Percentiles rank a stretch among this genome's conserved stretches.
Evolutionary conservation across 2,888 invertebrate genomes (phyloP).

Genomic region (Alitta virens): DNA sequence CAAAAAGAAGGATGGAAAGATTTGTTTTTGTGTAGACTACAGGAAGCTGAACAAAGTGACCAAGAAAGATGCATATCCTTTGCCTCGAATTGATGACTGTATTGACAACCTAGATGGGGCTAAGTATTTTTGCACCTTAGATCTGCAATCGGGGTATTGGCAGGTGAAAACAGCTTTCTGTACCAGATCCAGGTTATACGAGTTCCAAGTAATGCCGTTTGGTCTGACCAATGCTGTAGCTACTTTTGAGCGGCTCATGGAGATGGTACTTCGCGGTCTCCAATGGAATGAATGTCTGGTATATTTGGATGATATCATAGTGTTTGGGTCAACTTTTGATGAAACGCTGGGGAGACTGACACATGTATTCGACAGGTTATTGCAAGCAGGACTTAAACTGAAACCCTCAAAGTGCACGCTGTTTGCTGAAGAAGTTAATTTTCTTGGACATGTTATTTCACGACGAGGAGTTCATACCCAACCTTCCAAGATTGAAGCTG

Average conservation of each 20-base stretch:
- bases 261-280: not conserved
- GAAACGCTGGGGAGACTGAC: slow-evolving; percentile 8
- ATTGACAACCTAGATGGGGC: slow-evolving; percentile 2
- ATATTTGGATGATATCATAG: slow-evolving; percentile 23
- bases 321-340: not conserved
- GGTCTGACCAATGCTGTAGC: slow-evolving; percentile 19
- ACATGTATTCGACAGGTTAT: slow-evolving; percentile 13
- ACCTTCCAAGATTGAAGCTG: not conserved
- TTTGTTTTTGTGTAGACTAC: slow-evolving; percentile 1
- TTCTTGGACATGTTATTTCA: not conserved
- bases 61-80: not conserved
- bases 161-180: slow-evolving; percentile 23
- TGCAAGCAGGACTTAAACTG: not conserved
- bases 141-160: slow-evolving; percentile 20
- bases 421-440: not conserved
- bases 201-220: slow-evolving; percentile 21
- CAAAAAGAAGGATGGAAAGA: not conserved
- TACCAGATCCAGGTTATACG: slow-evolving; percentile 12
- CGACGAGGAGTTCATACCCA: not conserved
- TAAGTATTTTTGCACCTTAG: slow-evolving; percentile 8
- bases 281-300: slow-evolving; percentile 12
- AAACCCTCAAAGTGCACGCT: not conserved
- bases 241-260: slow-evolving; percentile 22
- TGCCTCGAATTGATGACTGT: slow-evolving; percentile 1
- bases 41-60: not conserved